Evolutionary conservation across 2,113 vertebrate genomes (phyloP).

Genomic region (Plotosus lineatus): DNA sequence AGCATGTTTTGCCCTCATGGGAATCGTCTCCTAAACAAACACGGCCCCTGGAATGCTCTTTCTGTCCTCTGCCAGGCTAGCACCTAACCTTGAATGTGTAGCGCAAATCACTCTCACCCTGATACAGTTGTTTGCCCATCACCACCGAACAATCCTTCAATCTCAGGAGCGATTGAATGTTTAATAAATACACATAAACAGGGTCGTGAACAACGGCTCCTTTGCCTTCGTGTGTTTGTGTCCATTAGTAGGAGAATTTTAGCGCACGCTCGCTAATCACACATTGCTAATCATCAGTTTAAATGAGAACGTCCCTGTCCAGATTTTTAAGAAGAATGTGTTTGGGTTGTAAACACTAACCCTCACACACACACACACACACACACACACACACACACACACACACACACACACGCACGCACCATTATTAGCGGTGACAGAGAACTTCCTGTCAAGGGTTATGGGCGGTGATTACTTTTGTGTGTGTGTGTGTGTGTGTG

Average conservation of each 20-base stretch:
- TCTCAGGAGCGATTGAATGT: not conserved
- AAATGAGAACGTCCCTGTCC: constrained; percentile 13
- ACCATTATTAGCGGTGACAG: constrained; percentile 32
- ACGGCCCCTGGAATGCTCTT: constrained; percentile 63
- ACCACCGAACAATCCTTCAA: constrained; percentile 37
- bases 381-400: constrained; percentile 7
- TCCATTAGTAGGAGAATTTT: constrained; percentile 9
- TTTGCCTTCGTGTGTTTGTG: not conserved
- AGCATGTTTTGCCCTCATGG: constrained; percentile 29
- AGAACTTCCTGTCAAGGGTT: constrained; percentile 30
- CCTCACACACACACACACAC: not conserved
- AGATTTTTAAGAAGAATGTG: constrained; percentile 15
- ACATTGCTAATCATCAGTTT: not conserved
- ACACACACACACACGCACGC: not conserved
- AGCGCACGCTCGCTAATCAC: not conserved
- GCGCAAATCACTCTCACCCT: constrained; percentile 62
- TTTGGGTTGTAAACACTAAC: constrained; percentile 11
- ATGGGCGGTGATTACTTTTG: constrained; percentile 28
- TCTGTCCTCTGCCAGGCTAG: constrained; percentile 56
- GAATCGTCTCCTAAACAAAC: constrained; percentile 13
- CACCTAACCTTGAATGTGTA: constrained; percentile 68
- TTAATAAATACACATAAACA: not conserved
- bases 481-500: constrained; percentile 24
- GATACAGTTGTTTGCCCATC: constrained; percentile 53
- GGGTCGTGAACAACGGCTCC: not conserved